Base-by-base conservation (phyloP, 2,113 vertebrate species). In the Alligator sinensis region DNA sequence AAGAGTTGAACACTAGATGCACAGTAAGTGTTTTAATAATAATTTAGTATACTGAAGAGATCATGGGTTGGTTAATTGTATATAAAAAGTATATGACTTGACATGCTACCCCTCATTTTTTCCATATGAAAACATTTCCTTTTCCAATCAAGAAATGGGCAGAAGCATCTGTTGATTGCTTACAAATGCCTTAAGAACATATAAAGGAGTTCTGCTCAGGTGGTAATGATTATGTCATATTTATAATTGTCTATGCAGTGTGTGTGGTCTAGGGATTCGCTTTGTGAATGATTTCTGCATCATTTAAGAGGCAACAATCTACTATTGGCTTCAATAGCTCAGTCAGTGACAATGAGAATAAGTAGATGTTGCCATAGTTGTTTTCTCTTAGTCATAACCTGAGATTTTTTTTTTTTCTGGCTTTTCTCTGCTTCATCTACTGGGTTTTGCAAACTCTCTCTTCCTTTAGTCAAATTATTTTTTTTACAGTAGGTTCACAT, bases 251-350 rank as follows among this genome's bases (percentile, higher is more conserved):
- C 78, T 24, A 66, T 1, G 14, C 27, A 77, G 82, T 81, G 68
- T 0, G 2, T 10, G 68, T 0, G 1, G 11, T 11, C 38, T 3
- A 59, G 27, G 3, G 6, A 54, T 81, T 77, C 87, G 74, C 59
- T 38, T 83, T 76, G 62, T 4, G 2, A 28, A 25, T 86, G 5
- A 68, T 18, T n/a, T 64, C 63, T 15, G 14, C 16, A 7, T 28
- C 28, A 12, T 28, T 64, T 47, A 15, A 64, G 28, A 64, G 27
- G 63, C 25, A 64, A n/a, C 28, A 27, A 28, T 28, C 27, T 64
- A 15, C 27, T 64, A 64, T 64, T 64, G 63, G 63, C 62, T 64
- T 64, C 12, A 64, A 28, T 27, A 28, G n/a, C 15, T 66, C n/a
- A 66, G 63, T n/a, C 25, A 27, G 9, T 30, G 18, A 34, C 34